These are phyloP conservation scores for Halictus ligatus DNA, from an alignment of 2,888 invertebrate genomes.

Conservation along the genomic window DNA sequence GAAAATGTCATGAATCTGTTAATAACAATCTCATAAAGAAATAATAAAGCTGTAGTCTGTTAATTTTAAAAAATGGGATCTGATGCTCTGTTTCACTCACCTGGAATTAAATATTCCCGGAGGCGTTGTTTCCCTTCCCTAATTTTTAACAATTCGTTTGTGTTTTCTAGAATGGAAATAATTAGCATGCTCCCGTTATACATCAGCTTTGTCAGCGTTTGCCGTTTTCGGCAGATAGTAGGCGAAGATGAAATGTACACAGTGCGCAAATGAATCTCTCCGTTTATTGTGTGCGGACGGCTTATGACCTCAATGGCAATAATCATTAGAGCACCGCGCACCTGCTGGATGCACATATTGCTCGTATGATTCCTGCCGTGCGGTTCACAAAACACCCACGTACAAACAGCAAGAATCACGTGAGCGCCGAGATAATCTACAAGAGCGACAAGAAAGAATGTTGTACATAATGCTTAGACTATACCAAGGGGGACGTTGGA, in stretches of 20 bases:
- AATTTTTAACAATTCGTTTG: neutral
- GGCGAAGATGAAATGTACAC: neutral
- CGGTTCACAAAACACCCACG: neutral
- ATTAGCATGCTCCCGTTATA: neutral
- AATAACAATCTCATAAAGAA: neutral
- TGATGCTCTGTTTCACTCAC: no score
- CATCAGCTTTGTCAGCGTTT: neutral
- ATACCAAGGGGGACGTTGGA: neutral
- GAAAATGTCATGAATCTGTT: no score
- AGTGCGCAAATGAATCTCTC: neutral
- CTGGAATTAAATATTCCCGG: neutral
- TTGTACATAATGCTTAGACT: neutral
- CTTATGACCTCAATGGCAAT: slow-evolving; percentile 5
- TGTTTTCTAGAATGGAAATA: neutral
- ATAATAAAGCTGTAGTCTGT: neutral
- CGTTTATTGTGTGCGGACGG: neutral
- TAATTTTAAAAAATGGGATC: neutral
- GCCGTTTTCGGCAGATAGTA: neutral
- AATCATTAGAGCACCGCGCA: neutral
- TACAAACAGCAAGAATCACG: neutral
- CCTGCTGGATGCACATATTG: neutral
- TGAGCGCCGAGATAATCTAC: neutral
- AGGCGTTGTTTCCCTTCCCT: neutral
- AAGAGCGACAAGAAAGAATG: neutral
- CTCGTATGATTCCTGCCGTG: neutral